Conservation (phyloP, 2,797 vertebrate genomes). For the Melanotaenia boesemani region DNA sequence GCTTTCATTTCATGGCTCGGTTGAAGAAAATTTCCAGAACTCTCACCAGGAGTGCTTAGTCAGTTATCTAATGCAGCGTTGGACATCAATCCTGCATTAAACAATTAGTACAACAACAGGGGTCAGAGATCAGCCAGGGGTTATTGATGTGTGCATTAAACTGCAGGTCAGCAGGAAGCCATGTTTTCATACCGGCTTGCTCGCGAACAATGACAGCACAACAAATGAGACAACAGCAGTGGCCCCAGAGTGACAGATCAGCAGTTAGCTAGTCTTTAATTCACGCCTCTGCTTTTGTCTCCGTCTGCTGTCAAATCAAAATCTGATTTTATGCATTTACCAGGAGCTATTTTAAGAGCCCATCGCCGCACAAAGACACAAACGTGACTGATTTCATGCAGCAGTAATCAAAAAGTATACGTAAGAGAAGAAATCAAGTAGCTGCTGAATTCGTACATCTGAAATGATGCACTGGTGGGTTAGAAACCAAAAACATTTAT, state of each 20-base stretch:
- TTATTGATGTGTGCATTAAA: constrained; percentile 87
- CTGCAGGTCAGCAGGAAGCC: constrained; percentile 85
- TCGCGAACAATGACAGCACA: constrained; percentile 77
- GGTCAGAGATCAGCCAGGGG: constrained; percentile 82
- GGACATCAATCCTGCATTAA: constrained; percentile 83
- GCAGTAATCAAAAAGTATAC: not conserved
- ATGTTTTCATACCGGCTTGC: constrained; percentile 78
- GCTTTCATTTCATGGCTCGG: not conserved
- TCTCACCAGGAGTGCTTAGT: constrained; percentile 15
- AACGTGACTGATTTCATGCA: not conserved
- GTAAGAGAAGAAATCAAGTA: constrained; percentile 27
- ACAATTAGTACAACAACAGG: constrained; percentile 81
- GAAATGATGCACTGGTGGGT: constrained; percentile 27
- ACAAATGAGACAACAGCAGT: constrained; percentile 74
- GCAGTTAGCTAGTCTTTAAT: constrained; percentile 72
- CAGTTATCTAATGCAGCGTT: constrained; percentile 77
- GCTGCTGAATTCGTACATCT: constrained; percentile 19
- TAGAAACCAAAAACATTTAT: constrained; percentile 61
- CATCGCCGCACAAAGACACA: not conserved
- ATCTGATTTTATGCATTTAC: constrained; percentile 28
- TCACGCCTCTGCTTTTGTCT: constrained; percentile 59
- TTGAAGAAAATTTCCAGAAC: constrained; percentile 54
- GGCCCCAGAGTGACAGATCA: constrained; percentile 70
- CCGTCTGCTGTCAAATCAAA: constrained; percentile 52
- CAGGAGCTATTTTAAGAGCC: constrained; percentile 12